Percentiles rank a stretch among this genome's conserved stretches.
These are phyloP conservation scores for Nansenia antarctica DNA, from an alignment of 2,113 vertebrate genomes.

Conservation along the genomic window DNA sequence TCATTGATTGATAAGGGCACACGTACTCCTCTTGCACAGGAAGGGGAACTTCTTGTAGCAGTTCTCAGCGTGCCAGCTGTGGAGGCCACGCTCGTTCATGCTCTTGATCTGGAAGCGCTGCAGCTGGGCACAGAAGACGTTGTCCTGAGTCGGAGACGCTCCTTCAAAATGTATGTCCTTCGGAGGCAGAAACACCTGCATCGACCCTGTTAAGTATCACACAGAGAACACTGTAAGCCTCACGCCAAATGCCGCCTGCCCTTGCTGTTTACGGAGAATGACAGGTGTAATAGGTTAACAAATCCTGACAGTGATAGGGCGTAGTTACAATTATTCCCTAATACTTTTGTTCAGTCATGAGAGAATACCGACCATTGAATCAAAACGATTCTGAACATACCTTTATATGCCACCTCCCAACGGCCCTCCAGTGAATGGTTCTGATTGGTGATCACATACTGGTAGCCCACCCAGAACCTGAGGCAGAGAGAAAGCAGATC, in stretches of 20 bases:
- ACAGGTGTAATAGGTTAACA: background rate
- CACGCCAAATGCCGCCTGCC: background rate
- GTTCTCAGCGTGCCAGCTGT: constrained; percentile 97
- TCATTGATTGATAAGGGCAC: background rate
- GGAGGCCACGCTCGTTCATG: constrained; percentile 87
- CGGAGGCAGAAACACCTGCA: constrained; percentile 92
- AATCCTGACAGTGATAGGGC: background rate
- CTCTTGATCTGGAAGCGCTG: constrained; percentile 89
- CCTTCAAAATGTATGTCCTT: constrained; percentile 78
- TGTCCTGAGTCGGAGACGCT: constrained; percentile 83
- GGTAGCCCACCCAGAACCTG: constrained; percentile 98
- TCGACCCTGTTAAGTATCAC: constrained; percentile 75
- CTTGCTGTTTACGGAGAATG: background rate
- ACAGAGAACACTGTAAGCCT: background rate
- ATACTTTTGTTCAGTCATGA: background rate
- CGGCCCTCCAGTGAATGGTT: constrained; percentile 90
- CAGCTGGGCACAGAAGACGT: constrained; percentile 91
- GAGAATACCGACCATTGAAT: background rate
- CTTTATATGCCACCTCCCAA: constrained; percentile 97
- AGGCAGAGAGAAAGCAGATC: background rate
- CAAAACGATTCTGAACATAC: constrained; percentile 58
- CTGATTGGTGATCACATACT: constrained; percentile 91
- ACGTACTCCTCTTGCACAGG: constrained; percentile 95
- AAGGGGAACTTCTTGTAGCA: constrained; percentile 95
- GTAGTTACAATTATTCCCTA: background rate